Base-by-base conservation (phyloP, 2,888 invertebrate species). In the Dione vanillae region DNA sequence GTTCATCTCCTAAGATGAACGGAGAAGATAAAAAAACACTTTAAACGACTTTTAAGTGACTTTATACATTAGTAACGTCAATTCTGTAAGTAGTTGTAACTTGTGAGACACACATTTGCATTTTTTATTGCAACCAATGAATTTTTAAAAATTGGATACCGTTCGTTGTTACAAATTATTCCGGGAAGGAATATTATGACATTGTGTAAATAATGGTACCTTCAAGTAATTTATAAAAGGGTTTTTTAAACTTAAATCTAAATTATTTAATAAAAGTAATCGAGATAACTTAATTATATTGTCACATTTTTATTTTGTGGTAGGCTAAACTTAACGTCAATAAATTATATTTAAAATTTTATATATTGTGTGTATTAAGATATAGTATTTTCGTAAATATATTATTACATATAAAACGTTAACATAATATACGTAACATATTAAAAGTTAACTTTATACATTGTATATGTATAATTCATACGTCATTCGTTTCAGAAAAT, bases 121-220 rank as follows among this genome's bases (percentile, higher is more conserved):
- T 74, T 74, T 76, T 76, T 75, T 76, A 75, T 76, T 75, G 75
- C 75, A 76, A 74, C 70, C 66, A 71, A 73, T 76, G 70, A 62
- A 47, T 73, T 73, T 71, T 74, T 56, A 70, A 64, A 72, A 75
- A 69, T 72, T 67, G 69, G 67, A 72, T 72, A 70, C 65, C 56
- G 56, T 16, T 62, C 56, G 56, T 16, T 62, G 69, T 74, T 67
- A 69, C 71, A 54, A 59, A 67, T 56, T 70, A 19, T 67, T 70
- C 72, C 52, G 47, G 65, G 71, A 74, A 71, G 70, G 67, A 58
- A 69, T 74, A 71, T 74, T 74, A 73, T 74, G 74, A 74, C 74
- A 73, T 69, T 73, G 67, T 20, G 49, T 45, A 68, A 69, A 62
- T 51, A 47, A 72, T 69, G 43, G 69, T 61, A 47, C 9, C 1